These are phyloP conservation scores for Columbina picui DNA, from an alignment of 2,113 vertebrate genomes.

Conservation along the genomic window DNA sequence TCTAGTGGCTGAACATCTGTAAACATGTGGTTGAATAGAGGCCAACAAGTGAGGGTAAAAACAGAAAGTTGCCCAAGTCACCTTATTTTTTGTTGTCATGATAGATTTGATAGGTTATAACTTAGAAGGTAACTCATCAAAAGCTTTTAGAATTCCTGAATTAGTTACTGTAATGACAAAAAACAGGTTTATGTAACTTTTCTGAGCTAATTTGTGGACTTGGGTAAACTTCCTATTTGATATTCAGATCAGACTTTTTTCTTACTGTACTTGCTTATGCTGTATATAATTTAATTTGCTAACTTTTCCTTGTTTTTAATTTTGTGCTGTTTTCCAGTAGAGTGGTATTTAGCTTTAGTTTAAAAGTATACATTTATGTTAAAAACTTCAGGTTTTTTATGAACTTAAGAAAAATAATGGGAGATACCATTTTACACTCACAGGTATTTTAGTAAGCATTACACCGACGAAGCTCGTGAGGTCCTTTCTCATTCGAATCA, in stretches of 20 bases:
- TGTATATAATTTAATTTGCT: background rate
- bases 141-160: background rate
- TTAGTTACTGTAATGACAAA: background rate
- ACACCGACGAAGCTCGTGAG: slow-evolving; percentile 85
- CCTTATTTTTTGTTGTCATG: background rate
- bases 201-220: background rate
- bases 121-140: background rate
- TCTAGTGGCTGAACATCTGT: background rate
- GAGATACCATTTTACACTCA: background rate
- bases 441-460: slow-evolving; percentile 95
- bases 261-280: background rate
- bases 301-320: background rate
- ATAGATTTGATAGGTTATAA: background rate
- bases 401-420: background rate
- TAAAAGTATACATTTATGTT: background rate
- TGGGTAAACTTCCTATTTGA: background rate
- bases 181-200: background rate
- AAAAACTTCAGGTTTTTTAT: background rate
- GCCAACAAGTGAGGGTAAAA: background rate
- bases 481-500: slow-evolving; percentile 92
- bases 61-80: background rate
- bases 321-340: background rate
- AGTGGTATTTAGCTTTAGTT: background rate
- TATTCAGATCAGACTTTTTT: background rate
- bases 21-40: background rate